Conservation (phyloP, 2,888 invertebrate species). For the Cordilura impudica region DNA sequence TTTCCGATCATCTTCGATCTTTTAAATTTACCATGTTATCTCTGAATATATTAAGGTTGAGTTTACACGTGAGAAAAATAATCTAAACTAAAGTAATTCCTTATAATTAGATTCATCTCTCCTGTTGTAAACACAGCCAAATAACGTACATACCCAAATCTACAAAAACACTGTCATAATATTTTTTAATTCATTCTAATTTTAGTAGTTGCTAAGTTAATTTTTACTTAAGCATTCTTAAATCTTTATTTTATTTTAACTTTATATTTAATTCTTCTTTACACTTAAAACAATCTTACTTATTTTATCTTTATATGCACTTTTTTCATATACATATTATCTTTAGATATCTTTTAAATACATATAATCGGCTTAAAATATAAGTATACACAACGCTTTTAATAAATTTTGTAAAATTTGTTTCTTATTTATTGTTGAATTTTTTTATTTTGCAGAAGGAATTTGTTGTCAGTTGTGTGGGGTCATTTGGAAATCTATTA, state of each 20-base stretch:
- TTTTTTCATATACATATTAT: no score
- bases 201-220: background rate
- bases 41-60: background rate
- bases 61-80: no score
- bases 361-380: conserved; percentile 22
- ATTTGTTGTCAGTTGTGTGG: no score
- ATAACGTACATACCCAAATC: background rate
- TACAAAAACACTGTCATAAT: conserved; percentile 8
- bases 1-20: no score
- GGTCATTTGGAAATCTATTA: no score
- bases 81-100: no score
- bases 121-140: background rate
- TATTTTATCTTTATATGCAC: no score
- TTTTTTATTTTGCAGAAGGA: no score
- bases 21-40: no score
- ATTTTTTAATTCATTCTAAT: background rate
- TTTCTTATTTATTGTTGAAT: conserved; percentile 20
- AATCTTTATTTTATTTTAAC: background rate
- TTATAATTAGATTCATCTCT: background rate
- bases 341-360: background rate
- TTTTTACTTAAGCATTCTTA: no score
- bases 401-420: conserved; percentile 4
- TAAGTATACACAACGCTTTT: conserved; percentile 46
- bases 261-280: background rate
- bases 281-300: no score